Conservation (phyloP, 2,797 vertebrate species). For the Pseudochirops corinnae region DNA sequence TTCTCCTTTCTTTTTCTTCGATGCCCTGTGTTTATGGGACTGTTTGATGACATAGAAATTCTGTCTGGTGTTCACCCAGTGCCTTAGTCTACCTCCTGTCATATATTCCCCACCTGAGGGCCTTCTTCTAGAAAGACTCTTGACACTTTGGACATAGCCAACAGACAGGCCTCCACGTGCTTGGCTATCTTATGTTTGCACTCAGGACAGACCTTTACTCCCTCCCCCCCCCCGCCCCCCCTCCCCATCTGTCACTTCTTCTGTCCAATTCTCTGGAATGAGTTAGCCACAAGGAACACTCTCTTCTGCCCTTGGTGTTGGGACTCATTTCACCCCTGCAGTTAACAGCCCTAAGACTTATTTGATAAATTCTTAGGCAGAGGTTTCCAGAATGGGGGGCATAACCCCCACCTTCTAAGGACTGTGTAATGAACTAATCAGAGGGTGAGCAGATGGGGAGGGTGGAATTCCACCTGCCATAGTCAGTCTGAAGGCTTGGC, state of each 20-base stretch:
- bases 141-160: neutral
- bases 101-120: neutral
- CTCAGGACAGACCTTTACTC: neutral
- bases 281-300: neutral
- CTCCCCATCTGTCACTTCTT: no score
- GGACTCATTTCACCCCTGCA: neutral
- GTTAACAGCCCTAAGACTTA: neutral
- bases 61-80: neutral
- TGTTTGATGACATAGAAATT: neutral
- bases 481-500: no score
- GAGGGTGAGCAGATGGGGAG: neutral
- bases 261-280: neutral
- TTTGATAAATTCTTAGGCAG: neutral
- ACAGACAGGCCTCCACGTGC: no score
- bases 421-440: neutral
- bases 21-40: neutral
- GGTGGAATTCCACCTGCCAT: neutral
- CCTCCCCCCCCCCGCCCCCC: accelerated
- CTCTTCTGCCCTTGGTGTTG: neutral
- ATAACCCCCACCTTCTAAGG: no score
- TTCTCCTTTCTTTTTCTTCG: neutral
- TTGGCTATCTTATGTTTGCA: neutral
- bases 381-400: neutral
- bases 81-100: neutral
- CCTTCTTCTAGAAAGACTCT: neutral